Base-by-base conservation (phyloP, 2,888 invertebrate genomes). In the Eristalinus sepulchralis region DNA sequence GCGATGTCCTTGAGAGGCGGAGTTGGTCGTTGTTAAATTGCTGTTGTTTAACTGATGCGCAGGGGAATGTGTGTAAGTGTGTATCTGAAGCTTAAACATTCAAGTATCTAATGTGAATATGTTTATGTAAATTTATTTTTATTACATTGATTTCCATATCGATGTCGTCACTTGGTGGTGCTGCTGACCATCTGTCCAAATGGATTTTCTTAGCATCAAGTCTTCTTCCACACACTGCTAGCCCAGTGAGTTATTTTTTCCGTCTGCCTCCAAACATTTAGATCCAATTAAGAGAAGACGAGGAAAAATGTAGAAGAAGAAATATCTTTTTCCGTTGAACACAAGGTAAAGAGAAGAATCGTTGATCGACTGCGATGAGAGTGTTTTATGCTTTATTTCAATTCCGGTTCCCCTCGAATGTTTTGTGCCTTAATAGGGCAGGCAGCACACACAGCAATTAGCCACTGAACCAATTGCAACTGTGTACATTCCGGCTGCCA, bases 1-100 rank as follows among this genome's bases (percentile, higher is more conserved):
- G 22, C 20, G 34, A 79, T 83, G 86, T 86, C 83, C 79, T 86
- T 86, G 83, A 70, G 83, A 63, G 17, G 80, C 6, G 22, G 68
- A 27, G 39, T 31, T 60, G 34, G 33, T 27, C n/a, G n/a, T 33
- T 60, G 60, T 62, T 55, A 0, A 17, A 47, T 17, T 47, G 47
- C 2, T 8, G 47, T 17, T 17, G 47, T 47, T 47, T 47, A 47
- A 47, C 17, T n/a, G 47, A n/a, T 1, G 10, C 10, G 34, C 17
- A 17, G 8, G 17, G 17, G 47, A 8, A 17, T 47, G 47, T 34
- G 34, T 34, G 34, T 73, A 31, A 27, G 27, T 36, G 10, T 47
- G 53, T 63, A 36, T 75, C 53, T 68, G 11, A 64, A 20, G 62
- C 62, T 79, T 8, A 53, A 63, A 34, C 62, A 63, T 20, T 31